A percentile compares a stretch with the other conserved stretches of the same genome.
These are phyloP conservation scores for Drosophila setifemur DNA, from an alignment of 1,140 invertebrate genomes.

Conservation along the genomic window DNA sequence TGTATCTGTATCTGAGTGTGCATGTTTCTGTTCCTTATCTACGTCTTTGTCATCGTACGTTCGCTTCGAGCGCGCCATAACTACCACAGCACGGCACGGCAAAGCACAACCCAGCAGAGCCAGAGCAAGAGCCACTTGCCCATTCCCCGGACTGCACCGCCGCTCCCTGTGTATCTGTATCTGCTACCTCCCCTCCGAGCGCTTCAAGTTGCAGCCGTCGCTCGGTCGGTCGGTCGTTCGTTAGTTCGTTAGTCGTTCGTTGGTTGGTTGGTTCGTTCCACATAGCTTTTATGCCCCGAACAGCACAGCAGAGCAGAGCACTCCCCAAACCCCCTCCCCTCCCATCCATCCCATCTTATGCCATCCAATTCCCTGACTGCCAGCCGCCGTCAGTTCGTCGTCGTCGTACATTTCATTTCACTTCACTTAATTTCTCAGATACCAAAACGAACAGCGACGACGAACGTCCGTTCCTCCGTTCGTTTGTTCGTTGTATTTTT, in stretches of 20 bases:
- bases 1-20: constrained; percentile 40
- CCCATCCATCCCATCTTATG: constrained; percentile 11
- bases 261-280: constrained; percentile 50
- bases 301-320: constrained; percentile 8
- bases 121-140: constrained; percentile 33
- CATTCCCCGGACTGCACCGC: constrained; percentile 23
- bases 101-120: constrained; percentile 5
- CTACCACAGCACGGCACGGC: constrained; percentile 56
- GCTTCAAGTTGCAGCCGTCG: constrained; percentile 71
- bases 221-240: constrained; percentile 37
- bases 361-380: constrained; percentile 43
- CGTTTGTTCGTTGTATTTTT: constrained; percentile 57
- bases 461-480: constrained; percentile 28
- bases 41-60: constrained; percentile 77
- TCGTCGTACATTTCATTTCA: constrained; percentile 80
- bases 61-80: constrained; percentile 75
- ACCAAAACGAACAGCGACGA: constrained; percentile 75
- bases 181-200: constrained; percentile 11
- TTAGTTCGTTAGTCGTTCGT: constrained; percentile 42
- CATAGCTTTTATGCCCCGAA: constrained; percentile 73
- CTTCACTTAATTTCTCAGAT: constrained; percentile 80
- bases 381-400: constrained; percentile 62
- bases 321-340: not conserved
- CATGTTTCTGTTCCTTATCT: constrained; percentile 77
- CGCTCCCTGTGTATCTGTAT: constrained; percentile 1